These are phyloP conservation scores for Eulemur macaco DNA, from an alignment of 2,113 vertebrate genomes.

Conservation along the genomic window DNA sequence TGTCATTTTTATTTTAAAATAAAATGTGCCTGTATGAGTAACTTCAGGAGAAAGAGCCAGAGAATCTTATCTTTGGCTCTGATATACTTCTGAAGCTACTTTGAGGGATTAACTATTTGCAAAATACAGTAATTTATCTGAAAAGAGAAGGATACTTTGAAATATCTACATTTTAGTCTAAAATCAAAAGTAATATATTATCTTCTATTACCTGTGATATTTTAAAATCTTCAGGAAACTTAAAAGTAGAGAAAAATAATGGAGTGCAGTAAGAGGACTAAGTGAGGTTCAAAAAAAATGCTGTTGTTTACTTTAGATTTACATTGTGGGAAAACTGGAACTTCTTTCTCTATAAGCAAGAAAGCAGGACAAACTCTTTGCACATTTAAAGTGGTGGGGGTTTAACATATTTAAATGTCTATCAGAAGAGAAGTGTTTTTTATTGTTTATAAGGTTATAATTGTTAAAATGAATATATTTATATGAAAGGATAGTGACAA, in stretches of 20 bases:
- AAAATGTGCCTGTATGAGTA: not conserved
- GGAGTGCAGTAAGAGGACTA: not conserved
- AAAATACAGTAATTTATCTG: not conserved
- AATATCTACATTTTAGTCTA: not conserved
- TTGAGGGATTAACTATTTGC: not conserved
- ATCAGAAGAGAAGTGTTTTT: not conserved
- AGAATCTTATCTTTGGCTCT: not conserved
- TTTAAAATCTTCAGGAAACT: not conserved
- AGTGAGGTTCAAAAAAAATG: not conserved
- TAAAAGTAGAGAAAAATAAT: not conserved
- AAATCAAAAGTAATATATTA: not conserved
- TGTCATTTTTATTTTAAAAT: not conserved
- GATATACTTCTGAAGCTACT: not conserved
- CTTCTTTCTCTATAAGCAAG: not conserved
- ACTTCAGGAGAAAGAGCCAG: not conserved
- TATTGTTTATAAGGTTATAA: not conserved
- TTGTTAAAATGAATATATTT: slow-evolving; percentile 13
- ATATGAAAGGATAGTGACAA: not conserved
- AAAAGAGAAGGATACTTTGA: not conserved
- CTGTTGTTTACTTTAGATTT: not conserved
- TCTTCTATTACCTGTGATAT: not conserved
- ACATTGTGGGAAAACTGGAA: not conserved
- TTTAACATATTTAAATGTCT: slow-evolving; percentile 40
- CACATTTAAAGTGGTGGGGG: not conserved
- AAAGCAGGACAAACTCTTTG: not conserved